Base-by-base conservation (phyloP, 2,888 invertebrate species). In the Clostera curtula region DNA sequence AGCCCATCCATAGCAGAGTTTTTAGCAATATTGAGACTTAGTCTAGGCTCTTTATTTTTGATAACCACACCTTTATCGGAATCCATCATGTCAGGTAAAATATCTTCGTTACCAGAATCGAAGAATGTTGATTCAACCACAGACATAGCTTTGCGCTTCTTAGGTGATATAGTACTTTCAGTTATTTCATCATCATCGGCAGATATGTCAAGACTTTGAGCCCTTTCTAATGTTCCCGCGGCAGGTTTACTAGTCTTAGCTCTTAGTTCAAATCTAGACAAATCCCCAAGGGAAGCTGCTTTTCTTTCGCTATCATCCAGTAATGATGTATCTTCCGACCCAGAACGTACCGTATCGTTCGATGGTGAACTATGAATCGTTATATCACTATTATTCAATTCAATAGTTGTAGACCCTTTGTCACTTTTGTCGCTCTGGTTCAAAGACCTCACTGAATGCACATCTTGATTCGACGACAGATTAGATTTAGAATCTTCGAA, bases 161-260 rank as follows among this genome's bases (percentile, higher is more conserved):
- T 90, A 23, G 87, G 84, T 1, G 83, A 76, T 12, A 84, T 52
- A 19, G 75, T 58, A 26, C 58, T 77, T 46, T 84, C 83, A 31
- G 67, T 66, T 23, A 68, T 70, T 47, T 83, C 84, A n/a, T 56
- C 64, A 40, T 84, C 85, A 35, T 85, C 85, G 3, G 75, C 76
- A 24, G 90, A 89, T 64, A 92, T 90, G 42, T 93, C 93, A 20
- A 93, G 73, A 49, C 93, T 93, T 58, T 93, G 92, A 0, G 93
- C 93, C 38, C 93, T 82, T 70, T 93, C 93, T 28, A 91, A 64
- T 5, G 89, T 89, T 2, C 89, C 88, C 2, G 85, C 72, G 2
- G 85, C 62, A 5, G 84, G 79, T 34, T 82, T 76, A 40, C 61
- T 83, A 11, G 75, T 56, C 39, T 76, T 82, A 18, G 79, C 42